A percentile compares a stretch with the other conserved stretches of the same genome.
phyloP scores from a whole-genome alignment of 2,113 vertebrate genomes.

The Sardina pilchardus region DNA sequence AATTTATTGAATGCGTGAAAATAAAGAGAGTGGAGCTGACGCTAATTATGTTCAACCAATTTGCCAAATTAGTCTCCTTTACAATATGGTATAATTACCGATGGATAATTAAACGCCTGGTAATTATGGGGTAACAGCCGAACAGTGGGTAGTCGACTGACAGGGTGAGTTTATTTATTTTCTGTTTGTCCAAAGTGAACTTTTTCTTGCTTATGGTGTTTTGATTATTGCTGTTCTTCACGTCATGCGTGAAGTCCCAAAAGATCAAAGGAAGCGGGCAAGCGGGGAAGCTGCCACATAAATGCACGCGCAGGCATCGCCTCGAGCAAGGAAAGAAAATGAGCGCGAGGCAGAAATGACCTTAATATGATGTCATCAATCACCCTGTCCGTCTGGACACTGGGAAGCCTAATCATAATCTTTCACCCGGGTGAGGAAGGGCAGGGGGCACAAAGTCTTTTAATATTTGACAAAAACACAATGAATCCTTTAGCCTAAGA shows the following conservation, averaged over 20 bases:
- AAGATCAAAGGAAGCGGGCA: slow-evolving; percentile 62
- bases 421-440: slow-evolving; percentile 8
- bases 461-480: not conserved
- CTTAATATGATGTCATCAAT: slow-evolving; percentile 76
- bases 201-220: slow-evolving; percentile 14
- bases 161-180: slow-evolving; percentile 19
- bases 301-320: slow-evolving; percentile 67
- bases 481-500: slow-evolving; percentile 20
- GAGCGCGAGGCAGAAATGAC: slow-evolving; percentile 72
- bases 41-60: slow-evolving; percentile 17
- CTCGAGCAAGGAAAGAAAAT: slow-evolving; percentile 69
- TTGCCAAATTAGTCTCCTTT: slow-evolving; percentile 20
- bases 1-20: slow-evolving; percentile 16
- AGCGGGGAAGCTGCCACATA: slow-evolving; percentile 64
- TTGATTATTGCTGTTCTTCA: slow-evolving; percentile 61
- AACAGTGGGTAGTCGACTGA: not conserved
- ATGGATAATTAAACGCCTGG: slow-evolving; percentile 14
- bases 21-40: slow-evolving; percentile 16
- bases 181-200: slow-evolving; percentile 17
- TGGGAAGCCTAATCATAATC: slow-evolving; percentile 46
- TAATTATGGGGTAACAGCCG: not conserved
- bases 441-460: slow-evolving; percentile 8
- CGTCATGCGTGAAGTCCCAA: slow-evolving; percentile 59
- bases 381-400: slow-evolving; percentile 73
- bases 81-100: slow-evolving; percentile 9